These are phyloP conservation scores for Rhadinocentrus ornatus DNA, from an alignment of 2,797 vertebrate genomes.

Conservation along the genomic window DNA sequence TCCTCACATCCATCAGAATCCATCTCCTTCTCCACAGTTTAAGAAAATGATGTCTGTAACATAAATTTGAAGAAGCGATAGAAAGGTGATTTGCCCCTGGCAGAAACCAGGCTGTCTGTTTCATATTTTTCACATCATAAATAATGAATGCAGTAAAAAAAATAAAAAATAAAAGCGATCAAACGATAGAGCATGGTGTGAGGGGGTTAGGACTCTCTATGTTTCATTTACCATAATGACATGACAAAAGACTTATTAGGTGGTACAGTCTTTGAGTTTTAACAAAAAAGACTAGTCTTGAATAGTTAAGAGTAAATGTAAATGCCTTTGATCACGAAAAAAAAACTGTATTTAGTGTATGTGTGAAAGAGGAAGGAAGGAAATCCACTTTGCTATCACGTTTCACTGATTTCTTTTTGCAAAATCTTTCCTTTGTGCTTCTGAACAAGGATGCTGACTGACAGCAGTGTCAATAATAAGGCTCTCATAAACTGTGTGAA, in stretches of 20 bases:
- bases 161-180: slow-evolving; percentile 42
- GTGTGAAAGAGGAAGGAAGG: background rate
- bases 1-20: slow-evolving; percentile 68
- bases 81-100: slow-evolving; percentile 49
- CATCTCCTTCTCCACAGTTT: slow-evolving; percentile 51
- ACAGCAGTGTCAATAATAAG: slow-evolving; percentile 33
- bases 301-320: slow-evolving; percentile 52
- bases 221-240: background rate
- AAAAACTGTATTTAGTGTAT: slow-evolving; percentile 25
- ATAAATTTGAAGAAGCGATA: slow-evolving; percentile 66
- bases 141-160: slow-evolving; percentile 65
- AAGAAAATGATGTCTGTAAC: slow-evolving; percentile 41
- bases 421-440: slow-evolving; percentile 32
- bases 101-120: slow-evolving; percentile 62
- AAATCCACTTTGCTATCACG: slow-evolving; percentile 24
- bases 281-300: slow-evolving; percentile 41
- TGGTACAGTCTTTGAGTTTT: background rate
- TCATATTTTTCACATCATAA: slow-evolving; percentile 71
- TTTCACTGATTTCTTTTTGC: slow-evolving; percentile 32
- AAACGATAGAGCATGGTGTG: slow-evolving; percentile 49
- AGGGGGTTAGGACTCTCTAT: background rate
- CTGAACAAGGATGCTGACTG: slow-evolving; percentile 26
- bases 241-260: slow-evolving; percentile 6
- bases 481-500: slow-evolving; percentile 24
- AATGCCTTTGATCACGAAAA: slow-evolving; percentile 56